Evolutionary conservation across 1,140 invertebrate genomes (phyloP).

Genomic region (Telenomus remus): DNA sequence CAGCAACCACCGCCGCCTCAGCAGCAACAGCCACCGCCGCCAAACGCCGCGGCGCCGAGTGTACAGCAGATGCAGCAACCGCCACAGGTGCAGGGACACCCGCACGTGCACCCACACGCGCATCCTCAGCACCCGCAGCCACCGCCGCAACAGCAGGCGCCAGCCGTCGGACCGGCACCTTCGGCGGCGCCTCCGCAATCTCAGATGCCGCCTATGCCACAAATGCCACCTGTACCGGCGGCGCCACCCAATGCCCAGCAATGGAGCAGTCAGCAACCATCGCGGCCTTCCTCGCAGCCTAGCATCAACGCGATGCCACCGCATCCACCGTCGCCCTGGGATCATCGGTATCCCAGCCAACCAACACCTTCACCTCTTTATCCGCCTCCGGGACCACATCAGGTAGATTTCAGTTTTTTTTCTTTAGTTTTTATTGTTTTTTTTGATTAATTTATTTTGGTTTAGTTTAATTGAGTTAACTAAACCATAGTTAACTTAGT

Average conservation of each 20-base stretch:
- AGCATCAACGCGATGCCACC: conserved; percentile 66
- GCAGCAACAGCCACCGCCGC: conserved; percentile 5
- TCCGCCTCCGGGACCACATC: conserved; percentile 72
- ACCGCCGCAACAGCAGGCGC: conserved; percentile 61
- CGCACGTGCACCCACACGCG: conserved; percentile 73
- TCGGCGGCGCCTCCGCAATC: conserved; percentile 46
- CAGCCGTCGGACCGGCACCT: conserved; percentile 60
- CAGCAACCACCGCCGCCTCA: background rate
- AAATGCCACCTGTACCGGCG: conserved; percentile 50
- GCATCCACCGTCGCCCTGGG: conserved; percentile 73
- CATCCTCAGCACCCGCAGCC: conserved; percentile 69
- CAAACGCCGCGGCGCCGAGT: conserved; percentile 68
- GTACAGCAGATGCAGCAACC: conserved; percentile 57
- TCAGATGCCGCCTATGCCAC: conserved; percentile 53
- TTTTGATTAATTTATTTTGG: too few species aligned
- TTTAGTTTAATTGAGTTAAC: too few species aligned
- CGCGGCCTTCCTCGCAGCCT: conserved; percentile 68
- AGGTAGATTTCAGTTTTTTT: conserved; percentile 60
- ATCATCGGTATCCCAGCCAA: conserved; percentile 74
- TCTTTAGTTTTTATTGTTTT: conserved; percentile 6
- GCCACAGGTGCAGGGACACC: conserved; percentile 71
- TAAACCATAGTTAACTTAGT: too few species aligned
- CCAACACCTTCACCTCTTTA: conserved; percentile 66
- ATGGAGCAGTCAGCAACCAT: conserved; percentile 76
- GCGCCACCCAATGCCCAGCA: conserved; percentile 68